A percentile compares a stretch with the other conserved stretches of the same genome.
Conservation (phyloP, 2,113 vertebrate genomes). For the Myotis yumanensis region DNA sequence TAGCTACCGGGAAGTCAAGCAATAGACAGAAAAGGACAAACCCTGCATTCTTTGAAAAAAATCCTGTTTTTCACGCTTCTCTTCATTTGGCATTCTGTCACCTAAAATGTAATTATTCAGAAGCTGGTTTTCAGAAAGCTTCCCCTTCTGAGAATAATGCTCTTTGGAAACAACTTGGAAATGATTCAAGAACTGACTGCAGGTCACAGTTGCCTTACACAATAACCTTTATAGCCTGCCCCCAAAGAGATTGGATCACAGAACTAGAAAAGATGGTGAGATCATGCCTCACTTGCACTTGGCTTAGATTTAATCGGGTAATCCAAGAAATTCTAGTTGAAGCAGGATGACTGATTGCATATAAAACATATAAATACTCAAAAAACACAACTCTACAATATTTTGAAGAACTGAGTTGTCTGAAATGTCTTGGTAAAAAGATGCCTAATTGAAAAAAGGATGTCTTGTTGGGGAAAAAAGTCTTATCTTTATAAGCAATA, state of each 20-base stretch:
- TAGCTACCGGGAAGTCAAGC: neutral
- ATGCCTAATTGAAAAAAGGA: neutral
- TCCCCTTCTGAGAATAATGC: conserved; percentile 48
- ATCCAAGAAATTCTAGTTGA: conserved; percentile 39
- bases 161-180: conserved; percentile 56
- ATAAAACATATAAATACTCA: conserved; percentile 12
- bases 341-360: neutral
- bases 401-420: conserved; percentile 35
- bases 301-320: neutral
- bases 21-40: neutral
- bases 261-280: conserved; percentile 9
- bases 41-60: conserved; percentile 33
- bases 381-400: conserved; percentile 23
- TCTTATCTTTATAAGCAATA: conserved; percentile 14
- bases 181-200: conserved; percentile 32
- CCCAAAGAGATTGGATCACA: neutral
- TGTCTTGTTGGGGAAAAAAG: neutral
- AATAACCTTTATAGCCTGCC: neutral
- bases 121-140: conserved; percentile 64
- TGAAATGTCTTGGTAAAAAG: neutral
- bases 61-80: conserved; percentile 40
- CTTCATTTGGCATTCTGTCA: conserved; percentile 50
- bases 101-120: conserved; percentile 63
- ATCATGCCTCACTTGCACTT: neutral
- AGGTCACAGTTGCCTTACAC: conserved; percentile 27